Base-by-base conservation (phyloP, 2,888 invertebrate genomes). In the Zhengitettix transpicula region DNA sequence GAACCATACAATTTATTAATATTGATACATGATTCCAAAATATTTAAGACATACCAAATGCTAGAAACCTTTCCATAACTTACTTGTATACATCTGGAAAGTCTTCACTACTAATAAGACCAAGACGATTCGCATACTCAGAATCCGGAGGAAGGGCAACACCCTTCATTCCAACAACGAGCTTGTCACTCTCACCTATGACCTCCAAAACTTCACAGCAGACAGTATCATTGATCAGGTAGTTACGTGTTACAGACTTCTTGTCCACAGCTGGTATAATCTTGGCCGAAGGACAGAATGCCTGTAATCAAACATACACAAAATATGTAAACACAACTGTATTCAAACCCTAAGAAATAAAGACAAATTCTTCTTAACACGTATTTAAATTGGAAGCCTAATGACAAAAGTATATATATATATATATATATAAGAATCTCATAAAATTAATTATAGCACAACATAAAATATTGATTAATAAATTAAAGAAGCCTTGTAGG, bases 151-250 rank as follows among this genome's bases (percentile, higher is more conserved):
- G 78, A 68, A 84, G 78, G 67, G 85, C 81, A 66, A 83, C 77
- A 64, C 87, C 87, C 75, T 89, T 85, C 88, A 91, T 89, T 73
- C 89, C 89, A 73, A 88, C 83, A 68, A 87, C 84, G 77, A 92
- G 83, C 78, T 90, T 90, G 76, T 90, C 89, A 59, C 87, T 84
- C 73, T 90, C 89, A 55, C 87, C 84, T 71, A 87, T 87, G 64
- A 89, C 85, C 79, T 89, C 89, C 69, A 90, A 79, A 58, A 91
- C 86, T 78, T 90, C 90, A 74, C 90, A 90, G 79, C 90, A 87
- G 61, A 92, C 85, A 68, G 85, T 84, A 77, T 91, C 90, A 78
- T 87, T 87, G 75, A 82, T 81, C 74, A 84, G 81, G 79, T 86
- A 89, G 75, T 80, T 80, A 73, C 87, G 83, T 72, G 83, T 81